phyloP scores from a whole-genome alignment of 2,113 vertebrate genomes.

The Phycodurus eques region DNA sequence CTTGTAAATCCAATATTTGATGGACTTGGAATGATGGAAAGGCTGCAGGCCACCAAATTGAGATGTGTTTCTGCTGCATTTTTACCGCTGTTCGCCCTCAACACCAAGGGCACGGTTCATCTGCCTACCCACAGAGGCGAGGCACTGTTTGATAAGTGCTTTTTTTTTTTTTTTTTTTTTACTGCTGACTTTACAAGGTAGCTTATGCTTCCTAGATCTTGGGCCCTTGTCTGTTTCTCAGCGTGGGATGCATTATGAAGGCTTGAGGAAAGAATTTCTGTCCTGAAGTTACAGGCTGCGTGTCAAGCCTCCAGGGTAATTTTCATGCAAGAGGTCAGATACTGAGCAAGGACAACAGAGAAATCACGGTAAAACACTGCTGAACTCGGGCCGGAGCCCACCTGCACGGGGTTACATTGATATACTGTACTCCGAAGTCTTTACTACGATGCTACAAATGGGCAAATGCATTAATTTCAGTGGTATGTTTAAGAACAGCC shows the following conservation, averaged over 20 bases:
- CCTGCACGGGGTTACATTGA: conserved; percentile 45
- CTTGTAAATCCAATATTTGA: conserved; percentile 29
- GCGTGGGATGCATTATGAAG: conserved; percentile 47
- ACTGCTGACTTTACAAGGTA: conserved; percentile 47
- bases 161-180: conserved; percentile 18
- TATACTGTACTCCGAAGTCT: conserved; percentile 35
- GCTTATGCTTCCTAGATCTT: conserved; percentile 17
- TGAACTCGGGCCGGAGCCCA: conserved; percentile 32
- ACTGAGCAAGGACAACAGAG: conserved; percentile 50
- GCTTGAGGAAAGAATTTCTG: conserved; percentile 48
- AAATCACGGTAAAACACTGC: conserved; percentile 52
- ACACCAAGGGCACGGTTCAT: conserved; percentile 38
- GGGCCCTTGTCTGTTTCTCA: conserved; percentile 14
- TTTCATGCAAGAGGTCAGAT: conserved; percentile 64
- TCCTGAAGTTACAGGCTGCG: conserved; percentile 53
- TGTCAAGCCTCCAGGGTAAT: conserved; percentile 48
- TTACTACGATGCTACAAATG: conserved; percentile 1
- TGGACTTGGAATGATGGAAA: conserved; percentile 11
- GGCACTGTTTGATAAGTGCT: conserved; percentile 23
- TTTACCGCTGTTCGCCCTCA: conserved; percentile 42
- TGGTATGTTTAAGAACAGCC: conserved; percentile 48
- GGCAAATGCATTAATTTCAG: conserved; percentile 39
- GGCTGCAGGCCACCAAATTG: conserved; percentile 18
- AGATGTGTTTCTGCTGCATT: conserved; percentile 56
- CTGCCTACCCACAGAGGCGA: conserved; percentile 27